These are phyloP conservation scores for Danaus melanippus DNA, from an alignment of 1,140 invertebrate species.

Conservation along the genomic window DNA sequence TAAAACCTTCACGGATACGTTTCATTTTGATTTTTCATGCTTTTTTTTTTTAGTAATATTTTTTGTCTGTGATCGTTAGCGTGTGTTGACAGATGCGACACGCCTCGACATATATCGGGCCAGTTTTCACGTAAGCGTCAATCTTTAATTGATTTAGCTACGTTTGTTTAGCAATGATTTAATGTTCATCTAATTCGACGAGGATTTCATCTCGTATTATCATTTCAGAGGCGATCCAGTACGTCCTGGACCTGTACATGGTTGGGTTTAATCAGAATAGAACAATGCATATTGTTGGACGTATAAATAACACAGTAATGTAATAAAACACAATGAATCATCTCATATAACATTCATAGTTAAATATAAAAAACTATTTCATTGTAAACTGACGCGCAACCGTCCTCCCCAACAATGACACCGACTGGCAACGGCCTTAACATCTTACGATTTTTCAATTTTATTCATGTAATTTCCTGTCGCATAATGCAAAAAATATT, in stretches of 20 bases:
- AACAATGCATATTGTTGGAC: too few species aligned
- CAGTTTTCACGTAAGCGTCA: constrained; percentile 13
- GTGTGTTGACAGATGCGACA: constrained; percentile 56
- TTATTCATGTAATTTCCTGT: constrained; percentile 51
- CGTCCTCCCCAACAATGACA: constrained; percentile 49
- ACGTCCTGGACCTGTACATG: neutral
- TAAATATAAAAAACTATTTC: constrained; percentile 2
- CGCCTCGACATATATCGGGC: constrained; percentile 25
- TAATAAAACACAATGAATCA: too few species aligned
- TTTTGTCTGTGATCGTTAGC: constrained; percentile 34
- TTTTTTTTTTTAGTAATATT: neutral
- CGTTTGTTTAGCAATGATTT: too few species aligned
- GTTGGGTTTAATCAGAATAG: constrained; percentile 2
- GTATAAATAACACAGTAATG: too few species aligned
- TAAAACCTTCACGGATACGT: constrained; percentile 5
- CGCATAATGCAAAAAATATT: constrained; percentile 26
- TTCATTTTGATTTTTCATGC: constrained; percentile 1
- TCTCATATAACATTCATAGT: too few species aligned
- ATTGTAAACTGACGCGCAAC: constrained; percentile 28
- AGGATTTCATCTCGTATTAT: too few species aligned
- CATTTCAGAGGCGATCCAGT: too few species aligned
- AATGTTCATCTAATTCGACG: too few species aligned
- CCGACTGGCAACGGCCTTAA: constrained; percentile 37
- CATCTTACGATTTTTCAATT: constrained; percentile 11
- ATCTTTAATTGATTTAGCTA: too few species aligned